Evolutionary conservation across 1,140 invertebrate species (phyloP).

Genomic region (Drosophila auraria): DNA sequence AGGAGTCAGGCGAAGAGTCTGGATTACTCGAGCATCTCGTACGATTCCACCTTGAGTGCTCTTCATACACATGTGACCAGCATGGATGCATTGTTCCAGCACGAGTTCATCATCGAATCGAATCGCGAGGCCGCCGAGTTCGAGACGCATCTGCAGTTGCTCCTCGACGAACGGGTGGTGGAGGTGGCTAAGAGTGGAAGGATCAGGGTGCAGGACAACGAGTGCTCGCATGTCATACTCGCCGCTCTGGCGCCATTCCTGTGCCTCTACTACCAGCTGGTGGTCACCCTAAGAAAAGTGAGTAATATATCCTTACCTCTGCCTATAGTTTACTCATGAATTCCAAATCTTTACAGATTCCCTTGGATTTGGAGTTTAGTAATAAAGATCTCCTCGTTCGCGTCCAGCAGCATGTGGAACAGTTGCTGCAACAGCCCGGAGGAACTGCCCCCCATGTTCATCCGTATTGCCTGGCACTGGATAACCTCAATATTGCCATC

Average conservation of each 20-base stretch:
- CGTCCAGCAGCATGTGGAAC: constrained; percentile 86
- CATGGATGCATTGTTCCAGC: constrained; percentile 78
- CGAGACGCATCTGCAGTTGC: constrained; percentile 63
- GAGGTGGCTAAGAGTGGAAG: constrained; percentile 41
- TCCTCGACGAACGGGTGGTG: constrained; percentile 59
- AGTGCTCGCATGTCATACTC: constrained; percentile 66
- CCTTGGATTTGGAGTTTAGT: constrained; percentile 64
- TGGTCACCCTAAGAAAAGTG: constrained; percentile 71
- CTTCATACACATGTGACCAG: constrained; percentile 61
- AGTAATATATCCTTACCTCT: not conserved
- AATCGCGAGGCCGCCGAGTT: constrained; percentile 81
- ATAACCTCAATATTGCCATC: constrained; percentile 85
- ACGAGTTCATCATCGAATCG: constrained; percentile 82
- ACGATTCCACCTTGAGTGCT: constrained; percentile 43
- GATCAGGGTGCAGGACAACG: constrained; percentile 69
- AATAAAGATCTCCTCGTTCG: constrained; percentile 85
- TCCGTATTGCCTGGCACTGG: constrained; percentile 88
- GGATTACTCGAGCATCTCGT: constrained; percentile 20
- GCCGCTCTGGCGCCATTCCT: constrained; percentile 76
- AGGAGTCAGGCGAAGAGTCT: constrained; percentile 31
- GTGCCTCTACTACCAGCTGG: constrained; percentile 77
- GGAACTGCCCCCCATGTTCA: constrained; percentile 84
- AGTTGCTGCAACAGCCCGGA: constrained; percentile 70
- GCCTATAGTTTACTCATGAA: not conserved
- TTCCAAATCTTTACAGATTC: constrained; percentile 59